Evolutionary conservation across 2,888 invertebrate species (phyloP), one percentile per base, ranked within the genome.

Genomic region (Galeruca laticollis): DNA sequence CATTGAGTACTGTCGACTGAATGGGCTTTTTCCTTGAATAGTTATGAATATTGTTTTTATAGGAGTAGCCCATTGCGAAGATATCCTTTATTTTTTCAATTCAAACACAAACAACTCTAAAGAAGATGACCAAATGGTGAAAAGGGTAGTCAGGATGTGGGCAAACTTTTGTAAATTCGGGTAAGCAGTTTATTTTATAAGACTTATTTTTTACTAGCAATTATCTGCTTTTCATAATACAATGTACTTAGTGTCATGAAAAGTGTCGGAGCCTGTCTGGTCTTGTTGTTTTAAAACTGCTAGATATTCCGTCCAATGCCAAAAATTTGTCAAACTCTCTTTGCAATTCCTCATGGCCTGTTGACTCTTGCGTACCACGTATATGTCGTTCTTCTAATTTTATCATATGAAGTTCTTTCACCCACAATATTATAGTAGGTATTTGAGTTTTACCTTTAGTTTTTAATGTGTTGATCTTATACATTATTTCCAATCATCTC

Each of bases 351-450:
- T 86, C 84, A 77, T 92, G 93, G 47, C 75, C 75, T 0, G 81
- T 75, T n/a, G 78, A 81, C 65, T 83, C 81, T 62, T 84, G 84
- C 59, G 82, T 74, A 2, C 81, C 83, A 31, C 86, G 85, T 9
- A 89, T 86, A 1, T 91, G 85, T 57, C 95, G 86, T 54, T 90
- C 87, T n/a, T 96, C 96, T 68, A 99, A 88, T 84, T 97, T 94
- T 65, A 94, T 94, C 74, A 98, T 87, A 84, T 94, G 97, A 33
- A 99, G 87, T 85, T 99, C 99, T 0, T 96, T 91, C 77, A 98
- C 89, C 98, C 99, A 99, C 65, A 97, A 90, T 0, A 98, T 94
- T 43, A 99, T 88, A 91, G 98, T 95, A 0, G 97, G 96, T 60
- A 94, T 91, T 80, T 97, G 94, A 0, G 97, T 95, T 81, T 93